Percentiles rank a stretch among this genome's conserved stretches.
phyloP scores from a whole-genome alignment of 2,797 vertebrate species.

The Hemibagrus guttatus region DNA sequence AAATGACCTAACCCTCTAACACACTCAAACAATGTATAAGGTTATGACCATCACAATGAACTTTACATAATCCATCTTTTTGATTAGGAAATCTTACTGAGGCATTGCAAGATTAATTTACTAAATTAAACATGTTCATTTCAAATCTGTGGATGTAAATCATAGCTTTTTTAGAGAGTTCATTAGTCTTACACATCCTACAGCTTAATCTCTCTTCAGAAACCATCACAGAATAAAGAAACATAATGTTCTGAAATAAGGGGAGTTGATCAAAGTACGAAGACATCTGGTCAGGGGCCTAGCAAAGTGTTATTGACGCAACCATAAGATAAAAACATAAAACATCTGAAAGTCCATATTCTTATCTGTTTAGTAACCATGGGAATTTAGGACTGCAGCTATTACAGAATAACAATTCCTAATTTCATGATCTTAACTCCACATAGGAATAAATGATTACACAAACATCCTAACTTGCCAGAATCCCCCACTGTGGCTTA shows the following conservation, averaged over 20 bases:
- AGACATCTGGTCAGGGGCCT: background rate
- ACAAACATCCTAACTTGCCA: background rate
- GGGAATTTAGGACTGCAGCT: background rate
- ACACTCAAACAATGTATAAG: background rate
- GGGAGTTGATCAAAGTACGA: background rate
- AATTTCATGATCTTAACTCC: background rate
- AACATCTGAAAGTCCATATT: background rate
- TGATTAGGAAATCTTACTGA: background rate
- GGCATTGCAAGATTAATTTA: slow-evolving; percentile 34
- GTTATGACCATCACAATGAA: background rate
- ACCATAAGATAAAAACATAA: slow-evolving; percentile 13
- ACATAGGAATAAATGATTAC: background rate
- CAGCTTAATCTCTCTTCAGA: slow-evolving; percentile 51
- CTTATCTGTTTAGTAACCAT: slow-evolving; percentile 15
- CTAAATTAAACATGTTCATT: slow-evolving; percentile 49
- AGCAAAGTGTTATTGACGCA: slow-evolving; percentile 1
- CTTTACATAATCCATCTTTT: background rate
- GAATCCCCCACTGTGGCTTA: background rate
- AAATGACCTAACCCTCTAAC: background rate
- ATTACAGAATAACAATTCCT: background rate
- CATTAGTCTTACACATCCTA: slow-evolving; percentile 50
- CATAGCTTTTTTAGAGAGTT: slow-evolving; percentile 45
- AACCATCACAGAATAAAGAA: slow-evolving; percentile 52
- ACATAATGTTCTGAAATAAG: slow-evolving; percentile 39
- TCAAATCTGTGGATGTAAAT: slow-evolving; percentile 29